phyloP scores from a whole-genome alignment of 2,888 invertebrate species.

The Lordiphosa andalusiaca region DNA sequence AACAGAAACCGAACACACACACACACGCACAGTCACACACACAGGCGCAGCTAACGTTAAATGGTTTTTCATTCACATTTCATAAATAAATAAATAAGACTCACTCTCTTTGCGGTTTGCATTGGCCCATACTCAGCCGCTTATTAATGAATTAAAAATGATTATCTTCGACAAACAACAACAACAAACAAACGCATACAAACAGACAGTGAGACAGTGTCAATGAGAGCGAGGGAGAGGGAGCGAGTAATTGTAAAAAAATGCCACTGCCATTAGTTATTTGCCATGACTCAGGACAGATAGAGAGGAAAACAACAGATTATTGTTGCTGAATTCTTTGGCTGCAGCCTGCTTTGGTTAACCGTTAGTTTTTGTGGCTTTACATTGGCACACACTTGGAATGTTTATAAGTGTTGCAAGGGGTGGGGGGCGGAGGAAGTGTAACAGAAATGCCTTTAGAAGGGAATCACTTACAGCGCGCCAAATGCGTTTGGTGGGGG shows the following conservation, averaged over 20 bases:
- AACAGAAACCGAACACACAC: conserved; percentile 30
- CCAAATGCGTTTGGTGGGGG: conserved; percentile 94
- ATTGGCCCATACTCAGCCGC: conserved; percentile 53
- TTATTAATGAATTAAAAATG: conserved; percentile 70
- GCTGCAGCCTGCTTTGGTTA: conserved; percentile 4
- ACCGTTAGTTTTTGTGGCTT: conserved; percentile 21
- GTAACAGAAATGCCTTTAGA: conserved; percentile 4
- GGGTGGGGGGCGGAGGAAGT: conserved; percentile 8
- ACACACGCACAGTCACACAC: background rate
- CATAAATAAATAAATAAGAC: conserved; percentile 23
- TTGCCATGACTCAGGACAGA: conserved; percentile 59
- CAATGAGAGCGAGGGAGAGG: conserved; percentile 8
- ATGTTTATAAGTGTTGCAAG: conserved; percentile 1
- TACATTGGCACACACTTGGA: conserved; percentile 10
- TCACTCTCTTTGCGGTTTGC: conserved; percentile 48
- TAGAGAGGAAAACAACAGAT: conserved; percentile 32
- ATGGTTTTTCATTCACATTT: conserved; percentile 53
- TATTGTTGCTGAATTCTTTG: conserved; percentile 20
- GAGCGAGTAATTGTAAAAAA: conserved; percentile 38
- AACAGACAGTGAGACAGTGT: conserved; percentile 17
- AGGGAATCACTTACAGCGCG: conserved; percentile 90
- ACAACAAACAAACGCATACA: conserved; percentile 41
- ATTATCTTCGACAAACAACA: conserved; percentile 53
- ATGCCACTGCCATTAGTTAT: conserved; percentile 46
- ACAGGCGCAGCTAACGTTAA: background rate